Conservation (phyloP, 1,140 invertebrate species). For the Doryteuthis pealeii region DNA sequence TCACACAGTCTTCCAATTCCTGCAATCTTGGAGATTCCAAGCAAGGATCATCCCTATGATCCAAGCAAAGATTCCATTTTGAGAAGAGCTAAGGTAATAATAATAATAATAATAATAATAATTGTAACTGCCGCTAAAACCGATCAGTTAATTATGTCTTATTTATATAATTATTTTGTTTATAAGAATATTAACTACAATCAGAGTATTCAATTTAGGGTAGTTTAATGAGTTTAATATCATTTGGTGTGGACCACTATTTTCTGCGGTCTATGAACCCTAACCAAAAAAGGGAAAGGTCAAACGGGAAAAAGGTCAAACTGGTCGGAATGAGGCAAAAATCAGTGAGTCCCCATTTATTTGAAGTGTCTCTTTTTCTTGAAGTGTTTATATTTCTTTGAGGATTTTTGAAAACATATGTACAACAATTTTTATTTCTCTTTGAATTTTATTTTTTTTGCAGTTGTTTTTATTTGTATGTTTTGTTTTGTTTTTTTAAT, state of each 20-base stretch:
- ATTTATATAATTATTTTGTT: too few relatives aligned
- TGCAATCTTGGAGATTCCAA: conserved; percentile 97
- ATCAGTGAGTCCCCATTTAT: too few relatives aligned
- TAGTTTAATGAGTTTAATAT: too few relatives aligned
- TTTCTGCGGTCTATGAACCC: not conserved
- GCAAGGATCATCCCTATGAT: conserved; percentile 99
- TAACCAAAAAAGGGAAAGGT: conserved; percentile 2
- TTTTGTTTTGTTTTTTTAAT: too few relatives aligned
- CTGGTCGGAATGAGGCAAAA: not conserved
- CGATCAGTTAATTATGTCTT: too few relatives aligned
- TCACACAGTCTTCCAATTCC: conserved; percentile 90
- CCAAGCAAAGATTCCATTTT: conserved; percentile 97
- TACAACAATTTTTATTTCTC: conserved; percentile 1
- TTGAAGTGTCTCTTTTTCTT: too few relatives aligned
- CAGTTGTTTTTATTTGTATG: not conserved
- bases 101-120: not conserved
- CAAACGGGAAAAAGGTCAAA: conserved; percentile 5
- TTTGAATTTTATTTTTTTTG: not conserved
- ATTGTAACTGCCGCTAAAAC: not conserved
- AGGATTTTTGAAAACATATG: not conserved
- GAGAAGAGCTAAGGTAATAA: conserved; percentile 80
- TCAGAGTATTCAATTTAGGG: too few relatives aligned
- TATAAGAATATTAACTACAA: too few relatives aligned
- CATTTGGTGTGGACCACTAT: too few relatives aligned
- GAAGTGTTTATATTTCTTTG: too few relatives aligned